Base-by-base conservation (phyloP, 2,113 vertebrate species). In the Leiothrix lutea region DNA sequence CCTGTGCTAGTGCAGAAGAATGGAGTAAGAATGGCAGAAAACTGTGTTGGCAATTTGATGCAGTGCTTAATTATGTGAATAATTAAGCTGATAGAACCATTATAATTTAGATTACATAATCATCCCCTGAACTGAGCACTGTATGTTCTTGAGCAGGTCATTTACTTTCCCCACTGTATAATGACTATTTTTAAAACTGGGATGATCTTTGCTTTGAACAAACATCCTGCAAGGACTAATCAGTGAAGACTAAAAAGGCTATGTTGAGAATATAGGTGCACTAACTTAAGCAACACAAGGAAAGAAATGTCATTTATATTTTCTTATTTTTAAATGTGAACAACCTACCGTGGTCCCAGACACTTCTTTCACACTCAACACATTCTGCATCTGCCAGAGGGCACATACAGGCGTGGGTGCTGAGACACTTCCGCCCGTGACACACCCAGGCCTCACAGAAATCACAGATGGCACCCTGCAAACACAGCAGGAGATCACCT, bases 381-480 rank as follows among this genome's bases (percentile, higher is more conserved):
- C 99, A 99, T 65, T 99, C 99, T 2, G 99, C 99, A 8, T 99
- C 98, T 7, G 98, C 96, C 4, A 99, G 98, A 4, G 99, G 99
- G 94, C 99, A 99, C 36, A 74, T 92, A 61, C 99, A 99, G 0
- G 99, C 99, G 0, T 99, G 99, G 4, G 98, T 99, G 82, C 99
- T 99, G 77, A 99, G 97, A 88, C 99, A 99, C 86, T 99, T 99
- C 96, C 98, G 98, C 8, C 99, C 99, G 0, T 99, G 99, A 84
- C 99, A 99, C 57, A 99, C 99, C 99, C 99, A 99, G 19, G 99
- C 99, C 95, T 99, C 99, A 91, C 99, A 99, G 97, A 99, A 99
- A 95, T 99, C 99, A 97, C 99, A 99, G 72, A 99, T 99, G 26
- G 99, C 99, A 35, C 99, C 99, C 99, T 99, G 92, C 44, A 96